These are phyloP conservation scores for Rhinoraja longicauda DNA, from an alignment of 2,797 vertebrate species.

Conservation along the genomic window DNA sequence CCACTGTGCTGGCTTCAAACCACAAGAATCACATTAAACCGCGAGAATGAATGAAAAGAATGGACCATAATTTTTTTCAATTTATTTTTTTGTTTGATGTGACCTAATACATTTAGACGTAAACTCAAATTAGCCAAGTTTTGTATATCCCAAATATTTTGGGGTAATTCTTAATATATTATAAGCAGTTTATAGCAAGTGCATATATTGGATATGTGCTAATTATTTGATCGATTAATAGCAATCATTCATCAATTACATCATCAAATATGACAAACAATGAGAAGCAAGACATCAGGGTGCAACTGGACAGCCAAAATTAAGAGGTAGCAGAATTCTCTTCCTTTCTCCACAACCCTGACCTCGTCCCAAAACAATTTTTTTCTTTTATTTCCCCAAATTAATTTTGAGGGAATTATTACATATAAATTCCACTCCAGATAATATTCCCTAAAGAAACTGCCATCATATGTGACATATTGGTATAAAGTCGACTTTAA, in stretches of 20 bases:
- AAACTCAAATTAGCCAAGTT: not conserved
- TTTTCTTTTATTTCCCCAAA: not conserved
- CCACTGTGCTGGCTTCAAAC: no score
- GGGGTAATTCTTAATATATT: not conserved
- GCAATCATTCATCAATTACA: not conserved
- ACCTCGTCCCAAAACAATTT: not conserved
- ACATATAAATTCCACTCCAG: not conserved
- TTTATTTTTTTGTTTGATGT: not conserved
- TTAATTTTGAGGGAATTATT: not conserved
- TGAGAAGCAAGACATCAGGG: not conserved
- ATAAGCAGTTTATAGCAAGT: not conserved
- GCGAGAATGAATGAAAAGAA: not conserved
- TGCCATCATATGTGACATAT: not conserved
- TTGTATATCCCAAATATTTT: conserved; percentile 17
- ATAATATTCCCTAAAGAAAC: not conserved
- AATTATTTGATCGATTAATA: not conserved
- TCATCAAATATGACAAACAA: not conserved
- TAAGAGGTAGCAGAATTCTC: not conserved
- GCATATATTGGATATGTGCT: no score
- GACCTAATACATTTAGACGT: conserved; percentile 8
- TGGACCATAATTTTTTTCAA: not conserved
- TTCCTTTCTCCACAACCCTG: not conserved
- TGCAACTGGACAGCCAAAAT: not conserved
- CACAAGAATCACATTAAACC: not conserved
- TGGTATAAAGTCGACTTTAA: not conserved